phyloP scores from a whole-genome alignment of 2,888 invertebrate genomes.

The Psylliodes chrysocephalus region DNA sequence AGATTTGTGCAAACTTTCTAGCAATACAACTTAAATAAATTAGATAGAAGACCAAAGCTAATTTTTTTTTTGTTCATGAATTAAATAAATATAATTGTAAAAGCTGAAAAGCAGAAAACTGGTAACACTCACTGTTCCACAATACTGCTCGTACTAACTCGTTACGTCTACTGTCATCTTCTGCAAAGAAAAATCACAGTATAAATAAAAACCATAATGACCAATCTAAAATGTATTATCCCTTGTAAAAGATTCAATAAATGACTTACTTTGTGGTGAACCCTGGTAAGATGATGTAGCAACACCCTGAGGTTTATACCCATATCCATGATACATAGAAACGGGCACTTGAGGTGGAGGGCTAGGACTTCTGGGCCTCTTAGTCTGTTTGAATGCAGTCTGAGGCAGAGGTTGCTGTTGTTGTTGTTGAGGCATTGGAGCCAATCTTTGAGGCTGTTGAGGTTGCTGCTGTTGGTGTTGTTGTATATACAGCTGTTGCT shows the following conservation, averaged over 20 bases:
- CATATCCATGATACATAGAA: slow-evolving; percentile 67
- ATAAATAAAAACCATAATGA: no score
- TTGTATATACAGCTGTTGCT: slow-evolving; percentile 64
- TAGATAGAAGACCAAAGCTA: no score
- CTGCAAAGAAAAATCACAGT: slow-evolving; percentile 62
- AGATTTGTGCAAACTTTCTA: no score
- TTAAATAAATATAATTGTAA: no score
- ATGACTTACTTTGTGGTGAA: slow-evolving; percentile 69
- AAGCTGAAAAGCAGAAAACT: slow-evolving; percentile 39
- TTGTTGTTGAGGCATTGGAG: slow-evolving; percentile 55
- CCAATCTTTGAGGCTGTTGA: slow-evolving; percentile 52
- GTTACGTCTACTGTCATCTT: slow-evolving; percentile 82
- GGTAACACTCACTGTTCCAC: slow-evolving; percentile 81
- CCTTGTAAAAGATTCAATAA: no score
- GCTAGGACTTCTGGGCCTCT: slow-evolving; percentile 75
- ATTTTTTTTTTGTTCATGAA: no score
- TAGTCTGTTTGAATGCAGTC: slow-evolving; percentile 63
- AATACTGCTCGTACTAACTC: slow-evolving; percentile 83
- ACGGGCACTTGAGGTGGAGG: slow-evolving; percentile 67
- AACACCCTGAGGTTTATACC: slow-evolving; percentile 67
- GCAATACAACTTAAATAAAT: no score
- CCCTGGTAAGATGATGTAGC: slow-evolving; percentile 71
- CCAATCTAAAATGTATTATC: no score
- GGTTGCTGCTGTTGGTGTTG: slow-evolving; percentile 40
- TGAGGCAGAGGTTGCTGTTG: slow-evolving; percentile 41